Evolutionary conservation across 2,888 invertebrate genomes (phyloP).

Genomic region (Dichetophora obliterata): DNA sequence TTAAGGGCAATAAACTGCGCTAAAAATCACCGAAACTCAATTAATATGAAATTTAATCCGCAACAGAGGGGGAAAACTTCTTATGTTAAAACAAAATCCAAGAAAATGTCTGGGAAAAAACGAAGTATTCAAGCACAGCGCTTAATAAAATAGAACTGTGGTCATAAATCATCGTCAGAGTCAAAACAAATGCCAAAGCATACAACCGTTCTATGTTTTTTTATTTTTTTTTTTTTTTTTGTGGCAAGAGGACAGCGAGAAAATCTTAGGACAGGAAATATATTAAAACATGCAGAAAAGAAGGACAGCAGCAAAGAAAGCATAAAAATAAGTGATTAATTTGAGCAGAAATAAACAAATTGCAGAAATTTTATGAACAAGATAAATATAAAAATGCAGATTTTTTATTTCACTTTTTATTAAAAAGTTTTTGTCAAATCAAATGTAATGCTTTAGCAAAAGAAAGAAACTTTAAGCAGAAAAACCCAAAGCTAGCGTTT

Average conservation of each 20-base stretch:
- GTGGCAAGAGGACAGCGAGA: background rate
- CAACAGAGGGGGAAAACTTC: background rate
- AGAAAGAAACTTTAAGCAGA: too few species aligned
- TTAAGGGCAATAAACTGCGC: background rate
- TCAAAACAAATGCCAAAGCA: background rate
- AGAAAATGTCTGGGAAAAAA: background rate
- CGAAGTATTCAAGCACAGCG: background rate
- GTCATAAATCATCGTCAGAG: slow-evolving; percentile 32
- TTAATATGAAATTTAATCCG: too few species aligned
- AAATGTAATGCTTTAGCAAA: too few species aligned
- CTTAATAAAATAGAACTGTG: background rate
- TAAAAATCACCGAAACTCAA: too few species aligned
- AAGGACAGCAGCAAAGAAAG: background rate
- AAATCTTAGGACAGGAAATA: background rate
- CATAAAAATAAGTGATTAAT: background rate
- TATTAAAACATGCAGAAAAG: too few species aligned
- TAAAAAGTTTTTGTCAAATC: too few species aligned
- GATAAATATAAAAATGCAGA: background rate
- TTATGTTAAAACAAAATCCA: slow-evolving; percentile 2
- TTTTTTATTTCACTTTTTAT: slow-evolving; percentile 2
- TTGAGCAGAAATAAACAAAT: background rate
- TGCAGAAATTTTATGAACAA: background rate
- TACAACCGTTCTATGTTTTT: too few species aligned
- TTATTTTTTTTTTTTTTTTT: too few species aligned
- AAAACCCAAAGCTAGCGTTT: too few species aligned